These are phyloP conservation scores for Diarsia mendica DNA, from an alignment of 2,888 invertebrate genomes.

Conservation along the genomic window DNA sequence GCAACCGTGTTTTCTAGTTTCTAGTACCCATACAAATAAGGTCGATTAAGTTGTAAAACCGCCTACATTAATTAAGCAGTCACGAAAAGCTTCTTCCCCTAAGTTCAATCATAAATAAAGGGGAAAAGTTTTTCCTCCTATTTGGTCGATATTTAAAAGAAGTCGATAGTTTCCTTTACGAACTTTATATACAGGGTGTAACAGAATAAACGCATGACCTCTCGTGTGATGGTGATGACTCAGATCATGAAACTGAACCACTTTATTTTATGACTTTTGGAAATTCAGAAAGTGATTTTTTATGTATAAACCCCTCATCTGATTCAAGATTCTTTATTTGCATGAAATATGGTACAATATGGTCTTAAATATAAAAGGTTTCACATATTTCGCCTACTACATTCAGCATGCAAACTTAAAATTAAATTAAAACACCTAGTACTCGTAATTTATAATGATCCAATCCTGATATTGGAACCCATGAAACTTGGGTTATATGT, in stretches of 20 bases:
- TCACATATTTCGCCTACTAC: no score
- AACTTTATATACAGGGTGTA: background rate
- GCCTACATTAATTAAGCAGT: background rate
- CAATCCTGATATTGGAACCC: background rate
- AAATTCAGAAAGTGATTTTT: background rate
- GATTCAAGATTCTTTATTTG: no score
- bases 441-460: no score
- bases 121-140: background rate
- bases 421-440: no score
- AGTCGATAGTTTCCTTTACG: background rate
- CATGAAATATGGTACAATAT: no score
- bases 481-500: background rate
- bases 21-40: background rate
- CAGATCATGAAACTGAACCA: no score
- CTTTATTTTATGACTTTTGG: no score
- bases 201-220: no score
- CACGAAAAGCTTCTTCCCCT: constrained; percentile 3
- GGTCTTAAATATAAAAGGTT: no score
- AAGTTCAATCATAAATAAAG: background rate
- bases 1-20: background rate
- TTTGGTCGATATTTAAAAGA: background rate
- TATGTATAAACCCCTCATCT: no score
- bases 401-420: no score
- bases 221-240: no score
- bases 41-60: background rate